These are phyloP conservation scores for Gorsachius goisagi DNA, from an alignment of 2,113 vertebrate species.

Conservation along the genomic window DNA sequence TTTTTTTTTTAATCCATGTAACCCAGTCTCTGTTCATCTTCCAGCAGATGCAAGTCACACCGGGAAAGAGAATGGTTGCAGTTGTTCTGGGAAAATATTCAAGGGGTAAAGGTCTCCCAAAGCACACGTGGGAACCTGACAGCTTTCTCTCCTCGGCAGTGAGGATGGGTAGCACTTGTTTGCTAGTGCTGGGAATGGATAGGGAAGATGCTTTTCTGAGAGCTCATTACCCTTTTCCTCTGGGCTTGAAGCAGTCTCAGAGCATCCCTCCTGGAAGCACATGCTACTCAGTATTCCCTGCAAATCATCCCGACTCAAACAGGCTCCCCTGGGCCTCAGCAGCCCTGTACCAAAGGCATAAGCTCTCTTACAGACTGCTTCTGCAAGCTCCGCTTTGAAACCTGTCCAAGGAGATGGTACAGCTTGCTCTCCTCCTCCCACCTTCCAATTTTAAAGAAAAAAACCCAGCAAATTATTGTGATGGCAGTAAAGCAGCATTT, in stretches of 20 bases:
- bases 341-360: background rate
- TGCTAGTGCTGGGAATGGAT: background rate
- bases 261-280: background rate
- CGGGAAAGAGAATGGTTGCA: constrained; percentile 59
- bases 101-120: background rate
- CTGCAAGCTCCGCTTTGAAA: background rate
- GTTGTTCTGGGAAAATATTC: constrained; percentile 63
- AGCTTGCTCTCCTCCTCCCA: background rate
- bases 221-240: background rate
- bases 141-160: background rate
- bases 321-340: background rate
- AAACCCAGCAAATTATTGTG: background rate
- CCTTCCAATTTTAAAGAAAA: background rate
- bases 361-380: background rate
- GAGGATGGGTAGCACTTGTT: background rate
- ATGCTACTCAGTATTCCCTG: background rate
- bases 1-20: constrained; percentile 59
- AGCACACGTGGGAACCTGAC: fast-evolving
- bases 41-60: constrained; percentile 74
- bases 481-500: background rate
- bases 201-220: background rate
- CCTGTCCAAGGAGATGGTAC: background rate
- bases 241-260: background rate
- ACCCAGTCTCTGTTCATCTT: constrained; percentile 78
- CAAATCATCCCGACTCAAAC: background rate